phyloP scores from a whole-genome alignment of 2,888 invertebrate genomes.

The Hirudinaria manillensis region DNA sequence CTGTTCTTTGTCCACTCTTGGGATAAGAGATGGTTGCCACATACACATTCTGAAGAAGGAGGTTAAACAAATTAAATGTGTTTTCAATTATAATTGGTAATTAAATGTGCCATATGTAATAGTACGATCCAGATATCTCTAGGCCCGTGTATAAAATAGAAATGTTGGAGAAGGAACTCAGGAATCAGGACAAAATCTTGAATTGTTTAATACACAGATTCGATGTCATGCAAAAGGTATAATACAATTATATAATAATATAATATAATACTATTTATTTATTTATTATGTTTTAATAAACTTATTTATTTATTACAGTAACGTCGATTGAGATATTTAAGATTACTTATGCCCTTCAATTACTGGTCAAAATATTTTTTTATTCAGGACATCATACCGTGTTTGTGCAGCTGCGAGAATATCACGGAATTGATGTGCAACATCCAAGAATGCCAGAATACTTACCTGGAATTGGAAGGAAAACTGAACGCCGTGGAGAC shows the following conservation, averaged over 20 bases:
- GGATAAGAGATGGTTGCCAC: conserved; percentile 6
- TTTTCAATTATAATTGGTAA: background rate
- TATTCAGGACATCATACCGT: background rate
- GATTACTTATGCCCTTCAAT: background rate
- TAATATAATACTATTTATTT: background rate
- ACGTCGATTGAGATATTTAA: background rate
- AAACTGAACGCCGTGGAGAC: background rate
- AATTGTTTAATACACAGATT: conserved; percentile 10
- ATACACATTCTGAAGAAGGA: conserved; percentile 1
- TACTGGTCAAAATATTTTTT: background rate
- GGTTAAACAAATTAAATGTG: background rate
- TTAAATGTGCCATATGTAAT: background rate
- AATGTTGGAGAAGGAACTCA: background rate
- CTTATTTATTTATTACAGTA: background rate
- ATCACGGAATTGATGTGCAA: background rate
- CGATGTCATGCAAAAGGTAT: conserved; percentile 3
- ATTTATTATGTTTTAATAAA: background rate
- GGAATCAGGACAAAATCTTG: conserved; percentile 8
- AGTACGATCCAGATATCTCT: conserved; percentile 2
- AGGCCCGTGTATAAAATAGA: background rate
- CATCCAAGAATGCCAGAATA: background rate
- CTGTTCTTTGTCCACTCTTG: conserved; percentile 4
- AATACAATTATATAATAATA: too few species aligned
- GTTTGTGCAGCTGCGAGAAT: background rate
- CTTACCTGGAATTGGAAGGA: background rate